These are phyloP conservation scores for Rhinichthys klamathensis DNA, from an alignment of 2,113 vertebrate species.

Conservation along the genomic window DNA sequence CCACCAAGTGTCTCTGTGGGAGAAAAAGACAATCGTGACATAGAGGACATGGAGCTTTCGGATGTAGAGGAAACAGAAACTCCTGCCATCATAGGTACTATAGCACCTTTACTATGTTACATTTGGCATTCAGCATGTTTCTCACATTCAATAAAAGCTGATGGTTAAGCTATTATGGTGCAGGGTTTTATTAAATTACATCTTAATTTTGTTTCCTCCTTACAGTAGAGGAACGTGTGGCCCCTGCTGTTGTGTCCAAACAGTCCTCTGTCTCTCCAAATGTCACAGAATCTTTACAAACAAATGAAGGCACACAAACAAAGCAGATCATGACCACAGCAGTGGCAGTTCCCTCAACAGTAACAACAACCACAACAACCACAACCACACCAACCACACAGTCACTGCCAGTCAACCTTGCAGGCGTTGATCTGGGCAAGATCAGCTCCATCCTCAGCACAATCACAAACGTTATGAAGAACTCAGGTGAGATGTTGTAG, in stretches of 20 bases:
- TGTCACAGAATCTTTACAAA: constrained; percentile 47
- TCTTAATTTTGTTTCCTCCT: neutral
- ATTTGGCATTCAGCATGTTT: neutral
- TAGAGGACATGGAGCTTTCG: constrained; percentile 97
- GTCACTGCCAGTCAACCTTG: constrained; percentile 69
- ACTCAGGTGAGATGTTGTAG: constrained; percentile 80
- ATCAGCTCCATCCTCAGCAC: constrained; percentile 95
- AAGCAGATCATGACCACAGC: constrained; percentile 36
- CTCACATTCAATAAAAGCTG: neutral
- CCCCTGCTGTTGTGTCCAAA: constrained; percentile 60
- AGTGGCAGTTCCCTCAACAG: constrained; percentile 41
- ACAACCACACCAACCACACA: constrained; percentile 24
- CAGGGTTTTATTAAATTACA: neutral
- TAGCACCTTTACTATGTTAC: neutral
- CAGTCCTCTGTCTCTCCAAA: constrained; percentile 12
- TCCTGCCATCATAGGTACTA: constrained; percentile 85
- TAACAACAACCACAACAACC: neutral
- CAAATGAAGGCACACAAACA: constrained; percentile 31
- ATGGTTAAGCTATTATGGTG: constrained; percentile 1
- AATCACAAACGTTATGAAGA: constrained; percentile 90
- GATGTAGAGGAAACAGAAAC: constrained; percentile 80
- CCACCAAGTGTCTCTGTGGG: constrained; percentile 45
- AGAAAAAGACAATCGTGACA: constrained; percentile 85
- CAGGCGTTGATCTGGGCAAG: constrained; percentile 89
- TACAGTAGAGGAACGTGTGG: constrained; percentile 85